These are phyloP conservation scores for Indri indri DNA, from an alignment of 2,113 vertebrate genomes.

Conservation along the genomic window DNA sequence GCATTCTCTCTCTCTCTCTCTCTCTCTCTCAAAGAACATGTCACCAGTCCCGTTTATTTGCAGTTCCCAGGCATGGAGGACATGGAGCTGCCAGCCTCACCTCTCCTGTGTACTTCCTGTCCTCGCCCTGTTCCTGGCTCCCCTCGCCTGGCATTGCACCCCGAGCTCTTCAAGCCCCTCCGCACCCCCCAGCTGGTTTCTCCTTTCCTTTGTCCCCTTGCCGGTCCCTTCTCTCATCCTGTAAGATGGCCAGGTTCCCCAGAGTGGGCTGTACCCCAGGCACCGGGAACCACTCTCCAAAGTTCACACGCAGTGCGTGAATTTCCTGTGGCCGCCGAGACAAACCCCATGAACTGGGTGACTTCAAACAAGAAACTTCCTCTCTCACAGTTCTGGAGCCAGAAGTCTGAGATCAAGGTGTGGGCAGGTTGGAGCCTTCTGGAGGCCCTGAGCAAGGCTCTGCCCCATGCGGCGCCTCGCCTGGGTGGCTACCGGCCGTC, in stretches of 20 bases:
- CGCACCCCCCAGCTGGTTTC: background rate
- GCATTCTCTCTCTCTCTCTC: background rate
- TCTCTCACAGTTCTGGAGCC: background rate
- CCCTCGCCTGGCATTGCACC: rapidly evolving
- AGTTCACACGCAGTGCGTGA: rapidly evolving
- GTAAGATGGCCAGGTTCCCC: rapidly evolving
- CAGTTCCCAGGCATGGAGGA: background rate
- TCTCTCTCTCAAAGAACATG: background rate
- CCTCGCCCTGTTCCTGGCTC: background rate
- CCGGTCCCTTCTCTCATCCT: too few relatives aligned
- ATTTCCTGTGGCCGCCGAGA: background rate
- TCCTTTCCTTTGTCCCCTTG: background rate
- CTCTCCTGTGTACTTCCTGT: background rate
- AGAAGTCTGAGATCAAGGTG: background rate
- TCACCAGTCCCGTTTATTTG: background rate
- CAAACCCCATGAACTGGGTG: background rate
- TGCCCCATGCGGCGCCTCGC: background rate
- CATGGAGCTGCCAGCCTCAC: rapidly evolving
- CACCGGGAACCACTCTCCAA: background rate
- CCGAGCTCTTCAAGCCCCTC: rapidly evolving
- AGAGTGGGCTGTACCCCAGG: too few relatives aligned
- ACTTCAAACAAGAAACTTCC: background rate
- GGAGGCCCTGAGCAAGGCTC: too few relatives aligned
- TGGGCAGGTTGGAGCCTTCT: background rate
- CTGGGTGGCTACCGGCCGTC: background rate